phyloP scores from a whole-genome alignment of 1,140 invertebrate genomes.

The Diabrotica virgifera region DNA sequence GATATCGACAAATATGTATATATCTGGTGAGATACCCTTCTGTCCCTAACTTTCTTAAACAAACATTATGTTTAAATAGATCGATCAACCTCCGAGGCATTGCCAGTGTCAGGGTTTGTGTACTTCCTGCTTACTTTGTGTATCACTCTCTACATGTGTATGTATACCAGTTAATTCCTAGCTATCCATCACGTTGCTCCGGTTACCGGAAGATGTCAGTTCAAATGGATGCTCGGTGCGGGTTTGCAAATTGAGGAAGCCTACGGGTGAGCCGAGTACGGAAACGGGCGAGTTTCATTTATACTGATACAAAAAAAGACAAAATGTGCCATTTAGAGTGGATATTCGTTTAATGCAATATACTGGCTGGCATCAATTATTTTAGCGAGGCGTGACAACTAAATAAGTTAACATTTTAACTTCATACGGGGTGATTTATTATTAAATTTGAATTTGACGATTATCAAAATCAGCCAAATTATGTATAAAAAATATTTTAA shows the following conservation, averaged over 20 bases:
- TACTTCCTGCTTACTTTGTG: slow-evolving; percentile 6
- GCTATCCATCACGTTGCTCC: slow-evolving; percentile 7
- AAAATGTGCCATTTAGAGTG: neutral
- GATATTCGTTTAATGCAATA: too few species aligned
- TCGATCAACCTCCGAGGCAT: neutral
- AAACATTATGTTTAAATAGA: neutral
- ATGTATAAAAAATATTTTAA: too few species aligned
- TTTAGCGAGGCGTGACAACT: too few species aligned
- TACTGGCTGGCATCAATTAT: too few species aligned
- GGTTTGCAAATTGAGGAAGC: slow-evolving; percentile 1
- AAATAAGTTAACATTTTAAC: too few species aligned
- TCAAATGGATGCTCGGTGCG: slow-evolving; percentile 6
- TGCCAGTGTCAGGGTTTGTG: neutral
- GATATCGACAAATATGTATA: too few species aligned
- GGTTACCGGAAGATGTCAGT: slow-evolving; percentile 10
- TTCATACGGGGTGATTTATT: too few species aligned
- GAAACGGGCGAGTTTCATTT: neutral
- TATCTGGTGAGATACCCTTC: too few species aligned
- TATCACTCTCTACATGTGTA: slow-evolving; percentile 3
- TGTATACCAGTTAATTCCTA: slow-evolving; percentile 6
- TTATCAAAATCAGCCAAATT: too few species aligned
- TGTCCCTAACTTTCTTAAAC: too few species aligned
- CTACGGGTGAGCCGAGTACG: neutral
- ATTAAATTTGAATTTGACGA: too few species aligned
- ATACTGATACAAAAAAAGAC: slow-evolving; percentile 1